Evolutionary conservation across 2,888 invertebrate species (phyloP).

Genomic region (Emmelina monodactyla): DNA sequence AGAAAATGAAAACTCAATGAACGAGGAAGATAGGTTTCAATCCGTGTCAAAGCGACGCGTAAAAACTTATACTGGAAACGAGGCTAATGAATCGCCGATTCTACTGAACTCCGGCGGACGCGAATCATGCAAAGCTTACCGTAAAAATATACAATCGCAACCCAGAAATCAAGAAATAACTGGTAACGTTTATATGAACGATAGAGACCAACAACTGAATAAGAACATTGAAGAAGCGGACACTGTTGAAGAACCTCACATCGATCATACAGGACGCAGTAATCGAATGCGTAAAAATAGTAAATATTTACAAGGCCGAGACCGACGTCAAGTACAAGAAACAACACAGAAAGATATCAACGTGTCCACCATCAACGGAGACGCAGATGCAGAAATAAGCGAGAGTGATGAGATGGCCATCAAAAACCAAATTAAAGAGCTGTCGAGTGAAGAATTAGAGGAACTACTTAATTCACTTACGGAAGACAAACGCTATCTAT

Average conservation of each 20-base stretch:
- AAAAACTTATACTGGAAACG: neutral
- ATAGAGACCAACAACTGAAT: too few species aligned
- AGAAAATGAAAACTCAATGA: neutral
- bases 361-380: constrained; percentile 14
- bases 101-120: too few species aligned
- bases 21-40: neutral
- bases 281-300: too few species aligned
- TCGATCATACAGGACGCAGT: too few species aligned
- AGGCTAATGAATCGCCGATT: neutral
- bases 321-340: constrained; percentile 18
- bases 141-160: too few species aligned
- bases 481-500: constrained; percentile 41
- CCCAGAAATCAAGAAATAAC: too few species aligned
- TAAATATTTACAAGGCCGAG: too few species aligned
- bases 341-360: constrained; percentile 13
- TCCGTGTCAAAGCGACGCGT: neutral
- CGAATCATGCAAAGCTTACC: too few species aligned
- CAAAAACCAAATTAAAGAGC: constrained; percentile 43
- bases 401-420: constrained; percentile 46
- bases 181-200: too few species aligned
- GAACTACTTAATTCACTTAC: constrained; percentile 43
- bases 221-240: too few species aligned
- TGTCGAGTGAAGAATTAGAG: constrained; percentile 41
- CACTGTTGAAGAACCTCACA: too few species aligned
- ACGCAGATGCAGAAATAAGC: constrained; percentile 19